Base-by-base conservation (phyloP, 2,888 invertebrate genomes). In the Acronicta alni region DNA sequence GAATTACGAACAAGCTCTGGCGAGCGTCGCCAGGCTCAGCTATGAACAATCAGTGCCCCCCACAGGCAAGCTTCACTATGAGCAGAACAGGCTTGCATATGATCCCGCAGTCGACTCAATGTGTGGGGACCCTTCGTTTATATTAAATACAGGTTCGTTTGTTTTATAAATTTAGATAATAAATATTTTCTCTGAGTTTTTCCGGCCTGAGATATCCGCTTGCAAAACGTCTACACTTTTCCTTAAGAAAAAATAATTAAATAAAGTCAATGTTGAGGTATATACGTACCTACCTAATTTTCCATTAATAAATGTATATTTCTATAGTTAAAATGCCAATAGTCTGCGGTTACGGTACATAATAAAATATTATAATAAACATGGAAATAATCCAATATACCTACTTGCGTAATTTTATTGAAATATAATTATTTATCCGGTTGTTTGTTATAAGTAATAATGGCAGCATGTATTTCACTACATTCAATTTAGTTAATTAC, bases 1-100 rank as follows among this genome's bases (percentile, higher is more conserved):
- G 51, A 90, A 86, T 79, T 92, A 92, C 69, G 92, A 93, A 60
- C 91, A 92, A 55, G 85, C 91, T 7, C 75, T 92, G 49, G 89
- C 88, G 41, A 88, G 86, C 79, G 91, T 86, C 10, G 86, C 92
- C 32, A 82, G 93, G 58, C 79, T 93, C 45, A 88, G 87, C 66
- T 93, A 92, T 71, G 93, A 79, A 84, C 93, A 91, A 72, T 83
- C 90, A 58, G 87, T 88, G 79, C 78, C 80, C 43, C 86, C 75
- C 75, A 75, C 84, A 41, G 83, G 77, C 60, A 93, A 92, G 70
- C 67, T 89, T 51, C 90, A 90, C 52, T 93, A 93, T 84, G 92
- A 93, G 55, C 93, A 91, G 69, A 91, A 77, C 75, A 87, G 93
- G 70, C 85, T 92, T 55, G 74, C 90, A 0, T 93, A 89, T 58